phyloP scores from a whole-genome alignment of 1,140 invertebrate genomes.

The Philaenus spumarius region DNA sequence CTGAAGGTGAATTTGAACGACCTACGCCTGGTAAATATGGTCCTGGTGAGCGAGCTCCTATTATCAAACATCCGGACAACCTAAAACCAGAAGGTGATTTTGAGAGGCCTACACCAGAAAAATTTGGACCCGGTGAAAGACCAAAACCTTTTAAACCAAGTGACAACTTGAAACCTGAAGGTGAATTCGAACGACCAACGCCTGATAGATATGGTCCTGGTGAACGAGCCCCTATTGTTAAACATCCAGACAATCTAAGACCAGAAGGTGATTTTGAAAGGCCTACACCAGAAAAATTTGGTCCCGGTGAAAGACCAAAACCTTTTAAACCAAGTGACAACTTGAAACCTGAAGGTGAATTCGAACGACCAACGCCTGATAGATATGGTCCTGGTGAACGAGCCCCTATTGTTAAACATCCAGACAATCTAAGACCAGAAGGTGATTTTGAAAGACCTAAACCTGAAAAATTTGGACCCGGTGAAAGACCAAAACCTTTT shows the following conservation, averaged over 20 bases:
- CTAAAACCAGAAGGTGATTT: constrained; percentile 49
- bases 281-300: constrained; percentile 26
- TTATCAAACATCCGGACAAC: constrained; percentile 46
- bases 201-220: constrained; percentile 30
- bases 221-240: constrained; percentile 37
- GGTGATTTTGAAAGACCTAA: constrained; percentile 43
- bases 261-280: constrained; percentile 41
- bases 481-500: constrained; percentile 38
- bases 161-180: constrained; percentile 42
- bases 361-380: constrained; percentile 33
- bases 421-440: constrained; percentile 51
- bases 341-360: constrained; percentile 46
- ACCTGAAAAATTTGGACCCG: constrained; percentile 33
- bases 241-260: constrained; percentile 40
- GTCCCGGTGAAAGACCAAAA: constrained; percentile 38
- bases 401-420: constrained; percentile 37
- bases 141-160: constrained; percentile 44
- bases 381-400: constrained; percentile 46
- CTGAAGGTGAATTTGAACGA: constrained; percentile 45
- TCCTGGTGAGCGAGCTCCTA: constrained; percentile 45
- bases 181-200: constrained; percentile 37
- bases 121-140: constrained; percentile 46
- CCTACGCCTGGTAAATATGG: constrained; percentile 33
- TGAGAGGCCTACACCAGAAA: constrained; percentile 32
- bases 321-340: constrained; percentile 38